Evolutionary conservation across 2,888 invertebrate species (phyloP), one percentile per base, ranked within the genome.

Genomic region (Dynastes maya): DNA sequence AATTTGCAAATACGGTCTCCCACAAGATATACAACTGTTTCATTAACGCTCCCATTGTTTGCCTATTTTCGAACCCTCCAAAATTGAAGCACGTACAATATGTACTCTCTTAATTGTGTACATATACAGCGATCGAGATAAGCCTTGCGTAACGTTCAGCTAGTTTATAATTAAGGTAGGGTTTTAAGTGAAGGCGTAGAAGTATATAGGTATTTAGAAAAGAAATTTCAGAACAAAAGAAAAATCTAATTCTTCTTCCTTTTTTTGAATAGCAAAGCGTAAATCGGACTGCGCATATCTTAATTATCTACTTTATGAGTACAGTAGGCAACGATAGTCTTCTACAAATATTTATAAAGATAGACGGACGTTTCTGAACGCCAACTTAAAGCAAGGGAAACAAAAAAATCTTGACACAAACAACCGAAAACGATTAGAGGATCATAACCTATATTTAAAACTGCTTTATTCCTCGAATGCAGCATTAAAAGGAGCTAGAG

Each of bases 11-110:
- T 58, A 58, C 22, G 8, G 22, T 9, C 6, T 16, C 6, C 22
- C 6, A 5, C 55, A 22, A 58, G 22, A 58, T 58, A 58, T 22
- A 58, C 55, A 58, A 58, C 16, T 22, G 55, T 58, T 58, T 58
- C 55, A 58, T 58, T 58, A 22, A 22, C 55, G 22, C n/a, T 58
- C 3, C 55, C 55, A 22, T 58, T 22, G 22, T 53, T 53, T 53
- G 53, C 11, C 53, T 53, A 53, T 53, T 53, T 53, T 16, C 8
- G 55, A 16, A 6, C 55, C 55, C 55, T 58, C 27, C 16, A 8
- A 58, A 22, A 16, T 22, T 22, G 55, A 58, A 22, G 22, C 55
- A 58, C 8, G 16, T 58, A 58, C 22, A 58, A 22, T 22, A 58
- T 58, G 16, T 58, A 58, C 22, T 58, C 55, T 8, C 22, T 22